Evolutionary conservation across 2,797 vertebrate species (phyloP), one percentile per base, ranked within the genome.

Genomic region (Takifugu rubripes): DNA sequence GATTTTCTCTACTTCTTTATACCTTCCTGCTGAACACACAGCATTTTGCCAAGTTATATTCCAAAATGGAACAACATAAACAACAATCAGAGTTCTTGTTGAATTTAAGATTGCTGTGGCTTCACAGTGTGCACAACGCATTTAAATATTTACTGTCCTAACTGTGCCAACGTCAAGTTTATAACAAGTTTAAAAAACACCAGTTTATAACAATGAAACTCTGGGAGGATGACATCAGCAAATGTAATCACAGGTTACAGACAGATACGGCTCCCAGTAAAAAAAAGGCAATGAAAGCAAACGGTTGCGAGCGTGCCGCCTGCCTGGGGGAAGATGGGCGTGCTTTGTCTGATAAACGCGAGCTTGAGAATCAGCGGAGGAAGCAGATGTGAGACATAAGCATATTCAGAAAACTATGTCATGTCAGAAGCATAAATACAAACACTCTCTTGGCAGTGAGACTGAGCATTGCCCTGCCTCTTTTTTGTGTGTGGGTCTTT

Each of bases 341-440:
- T 44, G 61, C 66, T 68, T 61, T 0, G 40, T 10, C 33, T 57
- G 36, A 72, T 47, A 49, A 65, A 46, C 57, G 53, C 69, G 68
- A 74, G 74, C 75, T 49, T 54, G 25, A 51, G 61, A 68, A 56
- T 52, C 36, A 52, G 50, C 60, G 55, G 58, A 61, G 74, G 81
- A 81, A 84, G 61, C 81, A 84, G 79, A 72, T 84, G 84, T 71
- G 57, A 60, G 61, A 77, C 64, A 49, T 63, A 66, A 29, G 61
- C 55, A 74, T 67, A 64, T 76, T 72, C 63, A 66, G 27, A 59
- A 61, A 75, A 84, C 75, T 73, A 75, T 77, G 74, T 71, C 47
- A 79, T 75, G 55, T 78, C 64, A 57, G 57, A 56, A 57, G 64
- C 75, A 68, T 71, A 74, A 75, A 73, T 66, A 55, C 63, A 58